Percentiles rank a stretch among this genome's conserved stretches.
These are phyloP conservation scores for Laterallus jamaicensis DNA, from an alignment of 2,113 vertebrate genomes.

Conservation along the genomic window DNA sequence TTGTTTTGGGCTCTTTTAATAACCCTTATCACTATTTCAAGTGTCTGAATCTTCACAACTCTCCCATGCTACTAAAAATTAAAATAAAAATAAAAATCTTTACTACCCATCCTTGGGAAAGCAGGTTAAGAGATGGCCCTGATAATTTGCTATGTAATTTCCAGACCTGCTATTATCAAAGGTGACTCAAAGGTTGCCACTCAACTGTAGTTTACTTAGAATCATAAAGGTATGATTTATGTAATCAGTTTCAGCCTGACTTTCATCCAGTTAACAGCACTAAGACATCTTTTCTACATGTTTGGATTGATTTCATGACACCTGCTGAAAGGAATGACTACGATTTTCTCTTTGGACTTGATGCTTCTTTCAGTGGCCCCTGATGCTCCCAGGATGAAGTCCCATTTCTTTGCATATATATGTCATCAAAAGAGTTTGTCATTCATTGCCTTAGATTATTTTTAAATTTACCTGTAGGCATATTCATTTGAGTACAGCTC, in stretches of 20 bases:
- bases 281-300: not conserved
- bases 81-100: not conserved
- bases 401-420: not conserved
- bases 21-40: not conserved
- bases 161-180: not conserved
- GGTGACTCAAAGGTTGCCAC: not conserved
- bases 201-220: not conserved
- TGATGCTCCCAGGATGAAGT: not conserved
- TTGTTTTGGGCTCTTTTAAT: not conserved
- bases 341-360: not conserved
- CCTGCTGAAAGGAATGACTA: not conserved
- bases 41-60: not conserved
- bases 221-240: not conserved
- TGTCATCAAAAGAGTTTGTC: not conserved
- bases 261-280: not conserved
- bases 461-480: not conserved
- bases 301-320: not conserved
- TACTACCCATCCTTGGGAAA: not conserved
- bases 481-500: not conserved
- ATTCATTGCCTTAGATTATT: not conserved
- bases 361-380: not conserved
- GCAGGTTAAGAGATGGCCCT: not conserved
- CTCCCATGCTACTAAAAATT: not conserved
- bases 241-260: not conserved
- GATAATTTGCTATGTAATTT: not conserved